Conservation (phyloP, 1,140 invertebrate species). For the Drosophila guanche region DNA sequence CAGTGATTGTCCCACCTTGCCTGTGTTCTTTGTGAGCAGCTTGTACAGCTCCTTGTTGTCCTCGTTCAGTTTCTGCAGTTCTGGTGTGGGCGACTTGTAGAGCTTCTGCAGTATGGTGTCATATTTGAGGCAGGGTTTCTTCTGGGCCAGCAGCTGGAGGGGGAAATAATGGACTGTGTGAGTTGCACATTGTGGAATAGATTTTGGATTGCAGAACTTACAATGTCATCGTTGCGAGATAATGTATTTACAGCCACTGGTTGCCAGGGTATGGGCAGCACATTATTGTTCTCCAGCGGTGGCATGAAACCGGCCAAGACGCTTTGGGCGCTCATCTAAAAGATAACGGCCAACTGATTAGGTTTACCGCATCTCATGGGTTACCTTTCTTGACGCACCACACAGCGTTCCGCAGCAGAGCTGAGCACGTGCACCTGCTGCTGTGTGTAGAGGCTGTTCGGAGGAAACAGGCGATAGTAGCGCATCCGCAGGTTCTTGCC, state of each 20-base stretch:
- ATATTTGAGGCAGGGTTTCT: conserved; percentile 87
- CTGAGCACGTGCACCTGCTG: conserved; percentile 89
- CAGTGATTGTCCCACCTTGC: conserved; percentile 73
- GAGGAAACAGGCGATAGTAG: conserved; percentile 88
- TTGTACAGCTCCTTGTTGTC: conserved; percentile 87
- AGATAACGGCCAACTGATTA: conserved; percentile 77
- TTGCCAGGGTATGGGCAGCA: conserved; percentile 92
- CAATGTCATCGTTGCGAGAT: conserved; percentile 88
- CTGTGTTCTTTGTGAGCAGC: conserved; percentile 87
- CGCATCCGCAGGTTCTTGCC: conserved; percentile 89
- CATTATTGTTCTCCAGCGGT: conserved; percentile 88
- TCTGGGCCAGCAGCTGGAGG: conserved; percentile 86
- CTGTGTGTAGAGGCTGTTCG: conserved; percentile 86
- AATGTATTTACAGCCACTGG: conserved; percentile 93
- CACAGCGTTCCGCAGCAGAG: conserved; percentile 91
- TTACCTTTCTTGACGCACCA: conserved; percentile 82
- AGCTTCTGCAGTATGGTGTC: conserved; percentile 86
- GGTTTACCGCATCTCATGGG: conserved; percentile 51
- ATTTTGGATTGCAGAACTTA: conserved; percentile 82
- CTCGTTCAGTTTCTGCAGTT: conserved; percentile 85
- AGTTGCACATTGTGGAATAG: neutral
- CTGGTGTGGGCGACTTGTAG: conserved; percentile 75
- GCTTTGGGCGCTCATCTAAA: conserved; percentile 91
- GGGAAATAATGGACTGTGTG: conserved; percentile 9
- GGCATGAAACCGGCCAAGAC: conserved; percentile 93